phyloP scores from a whole-genome alignment of 2,888 invertebrate genomes.

The Idaea straminata region DNA sequence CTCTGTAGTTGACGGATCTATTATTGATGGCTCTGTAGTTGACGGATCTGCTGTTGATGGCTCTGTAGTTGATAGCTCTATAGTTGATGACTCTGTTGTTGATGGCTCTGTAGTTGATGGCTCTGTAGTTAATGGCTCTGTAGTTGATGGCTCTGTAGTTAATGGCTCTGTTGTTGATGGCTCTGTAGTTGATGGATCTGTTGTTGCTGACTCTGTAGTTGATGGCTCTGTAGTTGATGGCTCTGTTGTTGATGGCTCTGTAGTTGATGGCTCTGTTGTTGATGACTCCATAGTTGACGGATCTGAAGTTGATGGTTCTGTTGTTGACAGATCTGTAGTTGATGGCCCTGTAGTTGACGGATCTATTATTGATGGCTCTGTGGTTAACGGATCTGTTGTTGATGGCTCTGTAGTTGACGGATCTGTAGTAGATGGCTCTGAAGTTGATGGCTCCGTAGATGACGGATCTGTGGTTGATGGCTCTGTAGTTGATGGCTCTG shows the following conservation, averaged over 20 bases:
- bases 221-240: not conserved
- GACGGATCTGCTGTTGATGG: not conserved
- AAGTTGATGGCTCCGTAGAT: not conserved
- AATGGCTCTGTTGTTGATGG: not conserved
- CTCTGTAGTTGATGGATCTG: not conserved
- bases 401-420: not conserved
- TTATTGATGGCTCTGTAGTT: not conserved
- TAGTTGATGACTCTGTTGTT: not conserved
- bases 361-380: not conserved
- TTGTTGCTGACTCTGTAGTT: not conserved
- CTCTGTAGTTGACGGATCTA: not conserved
- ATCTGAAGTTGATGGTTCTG: not conserved
- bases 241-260: not conserved
- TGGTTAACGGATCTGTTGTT: not conserved
- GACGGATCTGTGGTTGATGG: not conserved
- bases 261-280: constrained; percentile 5
- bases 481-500: not conserved
- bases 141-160: constrained; percentile 1
- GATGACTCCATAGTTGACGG: not conserved
- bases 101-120: not conserved
- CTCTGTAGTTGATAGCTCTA: not conserved
- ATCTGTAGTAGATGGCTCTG: not conserved
- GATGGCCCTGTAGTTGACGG: constrained; percentile 8
- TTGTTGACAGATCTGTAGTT: not conserved
- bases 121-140: constrained; percentile 1